Conservation (phyloP, 2,113 vertebrate species). For the Grus americana region DNA sequence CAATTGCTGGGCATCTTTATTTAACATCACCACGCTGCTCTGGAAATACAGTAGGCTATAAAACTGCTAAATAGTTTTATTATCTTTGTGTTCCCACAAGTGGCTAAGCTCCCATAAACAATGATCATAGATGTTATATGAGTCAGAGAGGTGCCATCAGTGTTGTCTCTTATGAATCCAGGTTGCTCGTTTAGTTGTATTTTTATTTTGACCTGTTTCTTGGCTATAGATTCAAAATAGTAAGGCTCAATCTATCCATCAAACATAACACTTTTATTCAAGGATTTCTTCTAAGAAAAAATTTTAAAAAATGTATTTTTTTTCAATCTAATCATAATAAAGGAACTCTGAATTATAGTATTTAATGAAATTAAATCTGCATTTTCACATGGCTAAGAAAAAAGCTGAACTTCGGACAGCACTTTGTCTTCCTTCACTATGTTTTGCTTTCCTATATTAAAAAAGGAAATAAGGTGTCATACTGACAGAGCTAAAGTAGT, state of each 20-base stretch:
- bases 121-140: not conserved
- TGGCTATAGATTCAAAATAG: not conserved
- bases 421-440: not conserved
- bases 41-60: not conserved
- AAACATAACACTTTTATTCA: not conserved
- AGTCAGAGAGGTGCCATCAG: not conserved
- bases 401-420: not conserved
- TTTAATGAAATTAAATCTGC: not conserved
- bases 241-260: not conserved
- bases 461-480: not conserved
- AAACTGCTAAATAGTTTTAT: not conserved
- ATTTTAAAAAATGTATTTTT: not conserved
- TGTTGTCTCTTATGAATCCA: not conserved
- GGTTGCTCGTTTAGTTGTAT: not conserved
- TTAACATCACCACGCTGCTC: not conserved
- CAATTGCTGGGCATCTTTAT: not conserved
- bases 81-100: not conserved
- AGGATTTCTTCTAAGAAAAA: not conserved
- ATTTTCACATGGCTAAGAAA: not conserved
- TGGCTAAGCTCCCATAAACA: not conserved
- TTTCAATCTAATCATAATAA: not conserved
- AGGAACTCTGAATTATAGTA: not conserved
- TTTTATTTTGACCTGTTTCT: not conserved
- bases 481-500: not conserved
- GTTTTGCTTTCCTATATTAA: not conserved